Base-by-base conservation (phyloP, 1,140 invertebrate species). In the Drosophila suzukii region DNA sequence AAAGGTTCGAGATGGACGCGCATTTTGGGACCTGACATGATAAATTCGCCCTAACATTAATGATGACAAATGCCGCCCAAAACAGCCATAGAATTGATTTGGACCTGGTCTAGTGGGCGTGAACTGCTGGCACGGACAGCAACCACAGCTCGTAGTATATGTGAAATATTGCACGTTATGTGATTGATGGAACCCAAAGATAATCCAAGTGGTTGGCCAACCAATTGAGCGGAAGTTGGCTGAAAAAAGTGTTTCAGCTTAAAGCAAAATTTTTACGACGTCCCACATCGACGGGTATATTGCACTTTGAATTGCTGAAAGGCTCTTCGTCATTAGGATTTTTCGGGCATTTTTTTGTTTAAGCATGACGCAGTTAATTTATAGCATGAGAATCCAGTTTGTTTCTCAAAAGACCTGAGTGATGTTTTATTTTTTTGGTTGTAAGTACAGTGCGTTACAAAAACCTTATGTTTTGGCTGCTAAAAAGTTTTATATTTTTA, bases 1-100 rank as follows among this genome's bases (percentile, higher is more conserved):
- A 76, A 84, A 73, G 82, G 81, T 70, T 85, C 63, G 65, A 71
- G 81, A 65, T 75, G 63, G 57, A 71, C 74, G 53, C 70, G 39
- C 46, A 55, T 34, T 43, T 39, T 27, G 43, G 24, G 51, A 17
- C 30, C 49, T 50, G 41, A 27, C 50, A 65, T 85, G 76, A 85
- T 75, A 75, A 75, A 75, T 75, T 63, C 50, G 38, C 30, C 36
- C 17, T 51, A 46, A 60, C 71, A 66, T 75, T 75, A 75, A 75
- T 67, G 73, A 85, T 85, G 82, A 78, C 81, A 81, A 85, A 82
- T 70, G 53, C 49, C 38, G 59, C 65, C 27, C 30, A 39, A 66
- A 46, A 43, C 55, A 46, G 60, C 38, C 67, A 56, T 27, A 46
- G 47, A 65, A 77, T 80, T 77, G 72, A 80, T 67, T 80, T 54